Evolutionary conservation across 2,888 invertebrate genomes (phyloP).

Genomic region (Ophion costatus): DNA sequence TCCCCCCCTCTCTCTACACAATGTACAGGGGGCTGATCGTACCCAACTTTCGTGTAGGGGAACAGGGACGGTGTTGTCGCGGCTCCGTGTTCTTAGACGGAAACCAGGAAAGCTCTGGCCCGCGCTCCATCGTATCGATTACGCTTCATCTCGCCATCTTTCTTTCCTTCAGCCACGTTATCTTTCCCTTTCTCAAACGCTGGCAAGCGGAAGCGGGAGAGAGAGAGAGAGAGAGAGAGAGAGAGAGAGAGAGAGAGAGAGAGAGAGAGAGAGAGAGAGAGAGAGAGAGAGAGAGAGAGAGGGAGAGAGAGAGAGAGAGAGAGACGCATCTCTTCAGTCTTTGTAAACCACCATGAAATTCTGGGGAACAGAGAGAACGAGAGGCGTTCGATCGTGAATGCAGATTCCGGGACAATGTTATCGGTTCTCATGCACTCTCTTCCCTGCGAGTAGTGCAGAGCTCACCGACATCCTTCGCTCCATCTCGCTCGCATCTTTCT

Average conservation of each 20-base stretch:
- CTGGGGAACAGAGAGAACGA: slow-evolving; percentile 28
- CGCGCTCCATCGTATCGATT: slow-evolving; percentile 55
- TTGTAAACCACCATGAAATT: not conserved
- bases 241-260: slow-evolving; percentile 15
- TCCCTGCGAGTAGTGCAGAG: slow-evolving; percentile 14
- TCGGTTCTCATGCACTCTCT: slow-evolving; percentile 60
- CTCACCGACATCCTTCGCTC: slow-evolving; percentile 4
- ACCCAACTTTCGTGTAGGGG: slow-evolving; percentile 16
- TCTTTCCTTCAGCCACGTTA: slow-evolving; percentile 43
- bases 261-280: not conserved
- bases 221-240: slow-evolving; percentile 12
- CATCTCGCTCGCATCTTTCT: not conserved
- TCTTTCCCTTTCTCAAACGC: slow-evolving; percentile 17
- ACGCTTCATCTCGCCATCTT: slow-evolving; percentile 52
- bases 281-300: slow-evolving; percentile 18
- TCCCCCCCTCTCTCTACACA: slow-evolving; percentile 1
- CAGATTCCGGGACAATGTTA: slow-evolving; percentile 65
- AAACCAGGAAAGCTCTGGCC: slow-evolving; percentile 49
- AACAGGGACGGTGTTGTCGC: slow-evolving; percentile 46
- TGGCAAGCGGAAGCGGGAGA: not conserved
- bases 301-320: slow-evolving; percentile 2
- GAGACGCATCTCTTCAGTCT: no score
- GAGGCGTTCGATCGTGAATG: slow-evolving; percentile 57
- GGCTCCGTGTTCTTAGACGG: slow-evolving; percentile 41
- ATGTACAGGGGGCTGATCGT: not conserved